Evolutionary conservation across 2,888 invertebrate species (phyloP).

Genomic region (Pandemis corylana): DNA sequence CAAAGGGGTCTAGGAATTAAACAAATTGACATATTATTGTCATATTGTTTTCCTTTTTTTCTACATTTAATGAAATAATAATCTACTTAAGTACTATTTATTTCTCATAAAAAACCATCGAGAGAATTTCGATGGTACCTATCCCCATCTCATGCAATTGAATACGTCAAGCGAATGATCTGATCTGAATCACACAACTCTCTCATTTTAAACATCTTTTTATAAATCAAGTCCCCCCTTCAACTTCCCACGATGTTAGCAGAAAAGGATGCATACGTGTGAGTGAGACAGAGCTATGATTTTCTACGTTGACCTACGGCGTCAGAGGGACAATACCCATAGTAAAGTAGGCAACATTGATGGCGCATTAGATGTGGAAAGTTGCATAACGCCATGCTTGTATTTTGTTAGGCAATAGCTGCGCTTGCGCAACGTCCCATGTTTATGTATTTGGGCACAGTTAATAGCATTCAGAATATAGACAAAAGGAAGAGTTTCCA

Average conservation of each 20-base stretch:
- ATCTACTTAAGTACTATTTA: too few species aligned
- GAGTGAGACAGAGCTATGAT: background rate
- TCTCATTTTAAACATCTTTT: background rate
- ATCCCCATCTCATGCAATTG: too few species aligned
- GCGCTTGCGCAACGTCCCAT: background rate
- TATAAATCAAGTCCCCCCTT: background rate
- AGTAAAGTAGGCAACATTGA: background rate
- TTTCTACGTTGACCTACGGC: background rate
- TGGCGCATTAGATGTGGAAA: conserved; percentile 1
- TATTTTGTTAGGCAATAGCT: background rate
- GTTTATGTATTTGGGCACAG: conserved; percentile 2
- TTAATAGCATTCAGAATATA: background rate
- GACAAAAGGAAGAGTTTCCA: background rate
- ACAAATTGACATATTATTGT: too few species aligned
- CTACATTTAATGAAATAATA: too few species aligned
- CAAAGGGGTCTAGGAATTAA: too few species aligned
- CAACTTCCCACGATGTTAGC: background rate
- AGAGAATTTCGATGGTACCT: too few species aligned
- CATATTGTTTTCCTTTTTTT: too few species aligned
- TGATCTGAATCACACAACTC: background rate
- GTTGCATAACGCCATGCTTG: conserved; percentile 2
- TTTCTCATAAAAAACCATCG: too few species aligned
- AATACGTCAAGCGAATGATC: too few species aligned
- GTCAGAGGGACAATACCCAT: background rate
- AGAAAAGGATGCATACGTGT: background rate